Evolutionary conservation across 2,113 vertebrate species (phyloP), one percentile per base, ranked within the genome.

Genomic region (Crotophaga sulcirostris): DNA sequence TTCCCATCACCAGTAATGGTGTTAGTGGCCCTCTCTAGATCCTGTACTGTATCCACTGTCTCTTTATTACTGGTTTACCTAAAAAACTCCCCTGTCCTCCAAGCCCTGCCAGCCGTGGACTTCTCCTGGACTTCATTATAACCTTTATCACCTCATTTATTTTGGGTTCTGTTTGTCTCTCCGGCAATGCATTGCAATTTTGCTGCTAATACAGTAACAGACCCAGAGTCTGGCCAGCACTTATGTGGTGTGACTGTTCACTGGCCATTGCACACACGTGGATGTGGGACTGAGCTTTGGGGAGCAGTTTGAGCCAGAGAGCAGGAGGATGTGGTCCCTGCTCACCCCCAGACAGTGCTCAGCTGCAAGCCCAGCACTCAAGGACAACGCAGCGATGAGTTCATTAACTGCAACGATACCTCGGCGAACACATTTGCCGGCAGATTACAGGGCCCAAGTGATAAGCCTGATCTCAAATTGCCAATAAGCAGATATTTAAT

Each of bases 401-500:
- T 73, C 87, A 78, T 68, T 59, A 80, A 77, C 59, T 44, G 38
- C 70, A 68, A 42, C 4, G 26, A 29, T 17, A 29, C 83, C 93
- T 82, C 9, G 0, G 34, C 0, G 34, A 94, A 69, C 64, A 4
- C 74, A 64, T 63, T 67, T 63, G 70, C 80, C 8, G 55, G 70
- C 74, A 67, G 87, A 74, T 90, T 64, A 73, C 47, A 33, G 86
- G 74, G 78, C 94, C 89, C 86, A 60, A 67, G 92, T 19, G 73
- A 63, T 76, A 63, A 90, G 64, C 34, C 31, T 73, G 87, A 49
- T 81, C 92, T 90, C 92, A 87, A 88, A 92, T 84, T 73, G 64
- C 78, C 79, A 92, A 84, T 76, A 84, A 84, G 83, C 69, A 94
- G 87, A 80, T 87, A 84, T 81, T 92, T 96, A 87, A 96, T 96